Percentiles rank a stretch among this genome's conserved stretches.
These are phyloP conservation scores for Pyrgus malvae DNA, from an alignment of 2,888 invertebrate species.

Conservation along the genomic window DNA sequence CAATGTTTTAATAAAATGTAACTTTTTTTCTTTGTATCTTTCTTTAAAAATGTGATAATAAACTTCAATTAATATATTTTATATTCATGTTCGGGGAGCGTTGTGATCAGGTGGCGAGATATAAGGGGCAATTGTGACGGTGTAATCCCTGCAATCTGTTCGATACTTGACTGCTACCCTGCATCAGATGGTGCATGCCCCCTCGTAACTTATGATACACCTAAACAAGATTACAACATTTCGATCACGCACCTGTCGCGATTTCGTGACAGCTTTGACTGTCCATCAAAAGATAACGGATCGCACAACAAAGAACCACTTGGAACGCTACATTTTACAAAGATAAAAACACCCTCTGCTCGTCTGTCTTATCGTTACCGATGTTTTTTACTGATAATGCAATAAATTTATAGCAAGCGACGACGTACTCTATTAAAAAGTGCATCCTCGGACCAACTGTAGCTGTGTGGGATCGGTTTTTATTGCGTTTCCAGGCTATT, in stretches of 20 bases:
- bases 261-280: constrained; percentile 35
- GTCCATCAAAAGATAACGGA: constrained; percentile 41
- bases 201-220: constrained; percentile 37
- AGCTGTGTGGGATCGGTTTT: constrained; percentile 26
- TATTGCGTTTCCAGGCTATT: constrained; percentile 20
- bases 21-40: no score
- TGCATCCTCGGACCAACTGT: not conserved
- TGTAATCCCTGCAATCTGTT: constrained; percentile 52
- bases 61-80: no score
- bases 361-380: not conserved
- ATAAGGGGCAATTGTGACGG: constrained; percentile 33
- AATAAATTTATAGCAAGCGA: constrained; percentile 29
- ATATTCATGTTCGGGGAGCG: not conserved
- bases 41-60: no score
- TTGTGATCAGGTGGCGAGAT: constrained; percentile 41
- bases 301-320: constrained; percentile 36
- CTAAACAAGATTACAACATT: constrained; percentile 40
- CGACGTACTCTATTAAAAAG: constrained; percentile 3
- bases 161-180: constrained; percentile 43
- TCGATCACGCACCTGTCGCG: constrained; percentile 42
- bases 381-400: constrained; percentile 29
- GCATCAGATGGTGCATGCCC: constrained; percentile 31
- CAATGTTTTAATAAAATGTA: no score
- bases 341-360: constrained; percentile 28
- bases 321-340: constrained; percentile 36